Percentiles rank a stretch among this genome's conserved stretches.
Evolutionary conservation across 2,797 vertebrate genomes (phyloP).

Genomic region (Pempheris klunzingeri): DNA sequence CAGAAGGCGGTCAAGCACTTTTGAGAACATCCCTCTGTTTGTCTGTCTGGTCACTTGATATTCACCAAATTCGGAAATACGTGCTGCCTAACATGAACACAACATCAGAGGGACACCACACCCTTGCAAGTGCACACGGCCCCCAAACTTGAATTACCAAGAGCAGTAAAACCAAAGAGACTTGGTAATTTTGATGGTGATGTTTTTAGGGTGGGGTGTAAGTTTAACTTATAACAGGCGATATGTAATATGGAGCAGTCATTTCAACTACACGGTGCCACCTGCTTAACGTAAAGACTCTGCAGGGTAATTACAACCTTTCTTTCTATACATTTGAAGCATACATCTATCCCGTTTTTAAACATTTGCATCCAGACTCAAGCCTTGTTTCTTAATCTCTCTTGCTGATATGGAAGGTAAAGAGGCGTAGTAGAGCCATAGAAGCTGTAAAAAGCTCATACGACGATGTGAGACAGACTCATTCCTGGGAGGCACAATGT

Average conservation of each 20-base stretch:
- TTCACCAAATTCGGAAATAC: slow-evolving; percentile 12
- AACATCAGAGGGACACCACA: slow-evolving; percentile 53
- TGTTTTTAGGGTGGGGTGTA: slow-evolving; percentile 37
- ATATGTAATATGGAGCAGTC: not conserved
- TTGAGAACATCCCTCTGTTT: slow-evolving; percentile 4
- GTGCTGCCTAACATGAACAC: slow-evolving; percentile 28
- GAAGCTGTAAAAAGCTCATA: slow-evolving; percentile 41
- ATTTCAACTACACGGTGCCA: not conserved
- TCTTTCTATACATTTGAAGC: not conserved
- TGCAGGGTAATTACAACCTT: not conserved
- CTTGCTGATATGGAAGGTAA: slow-evolving; percentile 43
- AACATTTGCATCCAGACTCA: slow-evolving; percentile 4
- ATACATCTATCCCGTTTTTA: not conserved
- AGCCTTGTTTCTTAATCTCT: slow-evolving; percentile 17
- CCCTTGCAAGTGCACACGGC: slow-evolving; percentile 30
- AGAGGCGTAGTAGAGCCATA: slow-evolving; percentile 25
- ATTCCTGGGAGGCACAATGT: slow-evolving; percentile 25
- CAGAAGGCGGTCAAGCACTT: slow-evolving; percentile 15
- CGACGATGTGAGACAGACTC: not conserved
- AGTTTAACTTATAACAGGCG: not conserved
- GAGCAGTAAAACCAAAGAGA: slow-evolving; percentile 72
- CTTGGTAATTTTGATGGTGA: not conserved
- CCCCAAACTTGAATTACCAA: slow-evolving; percentile 56
- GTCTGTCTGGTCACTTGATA: slow-evolving; percentile 1
- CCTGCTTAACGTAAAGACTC: not conserved